phyloP scores from a whole-genome alignment of 2,888 invertebrate species.

The Polyommatus icarus region DNA sequence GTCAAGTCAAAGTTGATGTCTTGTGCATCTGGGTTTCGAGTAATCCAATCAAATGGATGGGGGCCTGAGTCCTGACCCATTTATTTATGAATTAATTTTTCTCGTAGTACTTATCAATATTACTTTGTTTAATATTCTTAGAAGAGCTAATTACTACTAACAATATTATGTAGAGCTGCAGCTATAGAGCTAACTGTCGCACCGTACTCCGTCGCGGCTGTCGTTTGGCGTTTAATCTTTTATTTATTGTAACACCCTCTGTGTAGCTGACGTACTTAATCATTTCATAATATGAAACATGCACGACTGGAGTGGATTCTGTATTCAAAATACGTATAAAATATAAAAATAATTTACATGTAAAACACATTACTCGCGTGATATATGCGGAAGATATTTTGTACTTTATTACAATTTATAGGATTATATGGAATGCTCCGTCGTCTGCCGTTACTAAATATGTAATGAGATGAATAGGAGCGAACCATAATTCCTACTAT shows the following conservation, averaged over 20 bases:
- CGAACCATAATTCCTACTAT: background rate
- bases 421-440: slow-evolving; percentile 13
- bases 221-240: background rate
- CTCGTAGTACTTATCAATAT: background rate
- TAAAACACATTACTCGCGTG: slow-evolving; percentile 27
- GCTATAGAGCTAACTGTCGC: too few species aligned
- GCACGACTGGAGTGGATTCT: slow-evolving; percentile 14
- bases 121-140: background rate
- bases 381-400: slow-evolving; percentile 40
- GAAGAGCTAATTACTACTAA: background rate
- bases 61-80: too few species aligned
- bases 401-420: slow-evolving; percentile 33
- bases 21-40: too few species aligned
- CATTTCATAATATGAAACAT: slow-evolving; percentile 20
- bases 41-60: too few species aligned
- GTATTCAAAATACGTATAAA: slow-evolving; percentile 22
- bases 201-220: background rate
- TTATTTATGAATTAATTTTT: background rate
- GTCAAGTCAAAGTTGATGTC: too few species aligned
- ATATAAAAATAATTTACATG: slow-evolving; percentile 27
- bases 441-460: slow-evolving; percentile 8
- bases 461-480: slow-evolving; percentile 13
- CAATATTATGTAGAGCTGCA: background rate
- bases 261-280: slow-evolving; percentile 1
- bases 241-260: slow-evolving; percentile 17